These are phyloP conservation scores for Acyrthosiphon pisum DNA, from an alignment of 1,140 invertebrate species.

Conservation along the genomic window DNA sequence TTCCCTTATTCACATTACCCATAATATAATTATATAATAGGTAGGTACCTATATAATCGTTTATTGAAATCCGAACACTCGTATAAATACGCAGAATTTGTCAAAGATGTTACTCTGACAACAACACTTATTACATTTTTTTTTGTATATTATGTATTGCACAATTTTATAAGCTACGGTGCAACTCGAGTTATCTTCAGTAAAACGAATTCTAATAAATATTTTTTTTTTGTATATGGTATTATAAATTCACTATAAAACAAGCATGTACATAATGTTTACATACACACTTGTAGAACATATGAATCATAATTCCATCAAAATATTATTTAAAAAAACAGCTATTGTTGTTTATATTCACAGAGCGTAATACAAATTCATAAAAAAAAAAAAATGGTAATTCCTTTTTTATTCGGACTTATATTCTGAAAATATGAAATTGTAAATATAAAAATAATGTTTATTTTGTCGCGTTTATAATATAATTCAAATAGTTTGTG, in stretches of 20 bases:
- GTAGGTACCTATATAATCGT: neutral
- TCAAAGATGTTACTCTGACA: neutral
- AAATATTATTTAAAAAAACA: too few species aligned
- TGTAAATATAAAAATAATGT: constrained; percentile 2
- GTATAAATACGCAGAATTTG: neutral
- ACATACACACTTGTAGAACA: too few species aligned
- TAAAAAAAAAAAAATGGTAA: neutral
- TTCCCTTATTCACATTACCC: neutral
- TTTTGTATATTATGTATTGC: neutral
- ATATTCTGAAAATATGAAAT: neutral
- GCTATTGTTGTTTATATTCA: too few species aligned
- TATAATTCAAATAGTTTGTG: constrained; percentile 16
- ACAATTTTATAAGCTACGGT: too few species aligned
- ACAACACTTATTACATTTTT: neutral
- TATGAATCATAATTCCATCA: too few species aligned
- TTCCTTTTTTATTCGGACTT: neutral
- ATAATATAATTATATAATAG: neutral
- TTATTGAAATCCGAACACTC: neutral
- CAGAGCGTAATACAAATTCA: neutral
- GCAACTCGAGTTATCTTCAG: neutral
- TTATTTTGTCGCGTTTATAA: neutral
- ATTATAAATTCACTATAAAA: neutral
- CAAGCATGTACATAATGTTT: neutral
- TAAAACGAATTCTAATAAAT: neutral
- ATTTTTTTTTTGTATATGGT: neutral